phyloP scores from a whole-genome alignment of 2,888 invertebrate genomes.

The Phortica magna region DNA sequence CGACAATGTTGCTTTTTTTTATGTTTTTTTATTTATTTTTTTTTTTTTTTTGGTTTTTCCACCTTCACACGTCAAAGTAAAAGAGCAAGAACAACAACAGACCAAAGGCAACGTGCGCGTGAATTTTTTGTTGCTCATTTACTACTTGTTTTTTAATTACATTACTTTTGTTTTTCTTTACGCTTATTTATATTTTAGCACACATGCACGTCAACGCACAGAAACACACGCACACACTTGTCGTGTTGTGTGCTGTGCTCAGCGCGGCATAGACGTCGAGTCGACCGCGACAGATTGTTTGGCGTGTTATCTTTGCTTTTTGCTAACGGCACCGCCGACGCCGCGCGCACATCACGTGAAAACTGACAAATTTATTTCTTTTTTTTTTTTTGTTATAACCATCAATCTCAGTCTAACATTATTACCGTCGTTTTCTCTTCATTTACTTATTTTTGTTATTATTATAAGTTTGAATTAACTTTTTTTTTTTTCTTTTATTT shows the following conservation, averaged over 20 bases:
- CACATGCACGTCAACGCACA: conserved; percentile 8
- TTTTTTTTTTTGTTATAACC: background rate
- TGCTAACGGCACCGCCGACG: background rate
- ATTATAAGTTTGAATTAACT: conserved; percentile 22
- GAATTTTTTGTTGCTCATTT: background rate
- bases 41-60: background rate
- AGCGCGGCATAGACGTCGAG: conserved; percentile 11
- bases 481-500: conserved; percentile 48
- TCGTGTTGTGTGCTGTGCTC: conserved; percentile 12
- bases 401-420: background rate
- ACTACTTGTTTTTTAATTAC: conserved; percentile 39
- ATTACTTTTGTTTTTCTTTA: conserved; percentile 43
- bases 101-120: background rate
- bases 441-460: conserved; percentile 41
- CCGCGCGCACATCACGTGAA: conserved; percentile 59
- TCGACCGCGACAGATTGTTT: conserved; percentile 8
- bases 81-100: background rate
- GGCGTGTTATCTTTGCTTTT: conserved; percentile 42
- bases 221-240: conserved; percentile 34
- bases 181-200: background rate
- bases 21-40: background rate
- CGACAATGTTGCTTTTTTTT: conserved; percentile 9
- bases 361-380: conserved; percentile 36
- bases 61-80: no score
- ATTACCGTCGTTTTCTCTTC: conserved; percentile 4